Evolutionary conservation across 2,888 invertebrate genomes (phyloP).

Genomic region (Oegoconia quadripuncta): DNA sequence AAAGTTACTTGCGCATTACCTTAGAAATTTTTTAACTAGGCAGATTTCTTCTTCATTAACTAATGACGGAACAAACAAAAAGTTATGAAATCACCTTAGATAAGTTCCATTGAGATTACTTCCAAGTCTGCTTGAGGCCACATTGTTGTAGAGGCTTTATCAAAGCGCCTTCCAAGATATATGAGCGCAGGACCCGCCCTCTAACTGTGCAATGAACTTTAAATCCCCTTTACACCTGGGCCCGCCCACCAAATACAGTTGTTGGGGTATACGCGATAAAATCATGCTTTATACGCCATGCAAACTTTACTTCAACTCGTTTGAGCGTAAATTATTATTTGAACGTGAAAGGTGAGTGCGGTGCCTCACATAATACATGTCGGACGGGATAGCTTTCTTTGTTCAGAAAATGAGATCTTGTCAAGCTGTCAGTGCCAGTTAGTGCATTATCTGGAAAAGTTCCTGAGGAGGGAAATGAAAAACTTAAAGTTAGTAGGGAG

Average conservation of each 20-base stretch:
- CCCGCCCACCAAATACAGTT: conserved; percentile 69
- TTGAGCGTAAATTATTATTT: conserved; percentile 42
- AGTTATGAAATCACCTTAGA: conserved; percentile 23
- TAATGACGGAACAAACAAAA: conserved; percentile 23
- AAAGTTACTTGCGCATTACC: too few species aligned
- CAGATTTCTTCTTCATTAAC: conserved; percentile 12
- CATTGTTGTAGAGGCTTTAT: conserved; percentile 55
- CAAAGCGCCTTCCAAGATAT: conserved; percentile 62
- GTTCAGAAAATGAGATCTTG: conserved; percentile 19
- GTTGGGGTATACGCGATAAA: conserved; percentile 62
- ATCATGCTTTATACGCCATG: conserved; percentile 60
- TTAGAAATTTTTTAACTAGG: too few species aligned
- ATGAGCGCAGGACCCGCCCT: conserved; percentile 59
- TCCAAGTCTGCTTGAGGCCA: conserved; percentile 37
- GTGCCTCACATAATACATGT: conserved; percentile 20
- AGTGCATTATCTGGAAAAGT: conserved; percentile 15
- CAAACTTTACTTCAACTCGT: conserved; percentile 45
- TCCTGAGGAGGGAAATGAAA: conserved; percentile 15
- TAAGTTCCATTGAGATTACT: conserved; percentile 43
- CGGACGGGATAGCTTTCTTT: conserved; percentile 15
- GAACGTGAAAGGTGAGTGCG: conserved; percentile 21
- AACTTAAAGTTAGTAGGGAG: not conserved
- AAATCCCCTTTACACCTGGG: conserved; percentile 68
- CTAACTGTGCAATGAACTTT: conserved; percentile 72
- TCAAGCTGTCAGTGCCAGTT: conserved; percentile 27